Evolutionary conservation across 1,140 invertebrate genomes (phyloP).

Genomic region (Monomorium pharaonis): DNA sequence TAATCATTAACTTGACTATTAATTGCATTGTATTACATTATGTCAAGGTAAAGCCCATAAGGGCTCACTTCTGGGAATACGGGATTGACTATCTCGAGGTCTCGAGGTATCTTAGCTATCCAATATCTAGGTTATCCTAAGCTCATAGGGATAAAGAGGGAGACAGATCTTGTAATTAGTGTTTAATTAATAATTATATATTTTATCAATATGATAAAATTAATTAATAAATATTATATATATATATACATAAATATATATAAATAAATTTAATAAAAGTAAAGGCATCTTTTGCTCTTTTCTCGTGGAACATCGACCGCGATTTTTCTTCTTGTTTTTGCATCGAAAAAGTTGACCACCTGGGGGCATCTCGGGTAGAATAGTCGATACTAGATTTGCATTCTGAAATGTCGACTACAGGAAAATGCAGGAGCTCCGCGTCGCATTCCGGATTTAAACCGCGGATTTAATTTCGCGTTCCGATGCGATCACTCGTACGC

Average conservation of each 20-base stretch:
- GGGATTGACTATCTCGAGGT: background rate
- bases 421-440: background rate
- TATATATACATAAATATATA: no score
- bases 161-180: background rate
- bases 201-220: no score
- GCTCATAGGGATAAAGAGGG: background rate
- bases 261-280: background rate
- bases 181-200: background rate
- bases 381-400: slow-evolving; percentile 4
- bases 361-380: background rate
- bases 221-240: no score
- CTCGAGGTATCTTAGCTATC: background rate
- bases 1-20: background rate
- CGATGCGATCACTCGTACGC: background rate
- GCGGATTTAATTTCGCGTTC: slow-evolving; percentile 4
- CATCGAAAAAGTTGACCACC: background rate
- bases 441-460: slow-evolving; percentile 13
- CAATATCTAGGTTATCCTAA: background rate
- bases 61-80: background rate
- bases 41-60: background rate
- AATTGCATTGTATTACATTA: background rate
- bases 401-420: background rate
- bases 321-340: background rate
- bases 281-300: background rate
- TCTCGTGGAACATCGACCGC: background rate